Base-by-base conservation (phyloP, 2,888 invertebrate genomes). In the Odontomyia ornata region DNA sequence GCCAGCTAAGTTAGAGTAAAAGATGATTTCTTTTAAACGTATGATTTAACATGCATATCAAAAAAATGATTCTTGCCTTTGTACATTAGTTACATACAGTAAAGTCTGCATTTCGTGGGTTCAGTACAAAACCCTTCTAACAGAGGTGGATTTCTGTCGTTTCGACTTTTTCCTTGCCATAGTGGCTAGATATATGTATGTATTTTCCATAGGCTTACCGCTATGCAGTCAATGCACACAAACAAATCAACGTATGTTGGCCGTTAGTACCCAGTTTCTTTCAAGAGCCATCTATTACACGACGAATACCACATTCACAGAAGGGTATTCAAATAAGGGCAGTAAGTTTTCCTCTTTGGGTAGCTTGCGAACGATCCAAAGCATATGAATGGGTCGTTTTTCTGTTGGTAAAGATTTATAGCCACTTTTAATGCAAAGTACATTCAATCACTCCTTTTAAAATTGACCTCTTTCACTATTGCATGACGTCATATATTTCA, bases 361-460 rank as follows among this genome's bases (percentile, higher is more conserved):
- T 9, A 9, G n/a, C 15, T n/a, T 18, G 5, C 52, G 52, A 52
- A n/a, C 15, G n/a, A 52, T 52, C 52, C 15, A 5, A 36, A 60
- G 23, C 57, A 60, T 21, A 25, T 23, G 57, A 5, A 25, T 25
- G 25, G 25, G 7, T 18, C 3, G 57, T 11, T 25, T 60, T 60
- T 13, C 25, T 21, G 7, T 60, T 13, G 5, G 21, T n/a, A 21
- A 60, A 60, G 57, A 60, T 60, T 60, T 60, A 60, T 60, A 13
- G 13, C 21, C 25, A 60, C 57, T 60, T 60, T 60, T 60, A 60
- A 25, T 60, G 57, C 13, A 23, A 60, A 60, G 57, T 23, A 60
- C 52, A 25, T 60, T 60, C 57, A 60, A 60, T 60, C 57, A 60
- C 57, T 60, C 21, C 57, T 60, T 25, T 25, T 60, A 60, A 60